Base-by-base conservation (phyloP, 2,888 invertebrate species). In the Meganola albula region DNA sequence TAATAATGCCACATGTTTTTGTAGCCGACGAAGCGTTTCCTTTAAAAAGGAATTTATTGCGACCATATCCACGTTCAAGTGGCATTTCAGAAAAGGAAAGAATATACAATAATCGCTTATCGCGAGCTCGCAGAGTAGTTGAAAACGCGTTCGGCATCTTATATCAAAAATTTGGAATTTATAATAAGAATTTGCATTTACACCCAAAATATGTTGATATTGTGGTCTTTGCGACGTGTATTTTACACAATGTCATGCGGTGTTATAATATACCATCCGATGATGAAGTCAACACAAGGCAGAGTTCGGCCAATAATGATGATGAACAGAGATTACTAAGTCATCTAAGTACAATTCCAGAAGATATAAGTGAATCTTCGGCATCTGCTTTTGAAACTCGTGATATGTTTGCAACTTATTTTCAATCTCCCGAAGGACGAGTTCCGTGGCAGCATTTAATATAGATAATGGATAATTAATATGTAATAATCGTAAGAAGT, bases 191-290 rank as follows among this genome's bases (percentile, higher is more conserved):
- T 36, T 40, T 44, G 34, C 43, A 44, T 24, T 38, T 28, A 34
- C 40, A 44, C 46, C 37, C 46, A 38, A 38, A 40, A 34, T 40
- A 34, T 44, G 45, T 46, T 32, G 48, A 46, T 40, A 44, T 34
- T 35, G 43, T 48, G 37, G 36, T 48, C 40, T 42, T 45, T 46
- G 40, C 48, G 38, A 44, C 41, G 35, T 44, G 44, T 31, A 44
- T 41, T 41, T 44, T 41, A 44, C 41, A 38, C 37, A 44, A 44
- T 12, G 41, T 44, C 37, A 44, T 37, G 40, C 37, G 40, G 34
- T 41, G 37, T 35, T 44, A 44, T 44, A 37, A 44, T 34, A 44
- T 44, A n/a, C n/a, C n/a, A n/a, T n/a, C n/a, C n/a, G 29, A 23
- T 29, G 29, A 29, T 27, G 27, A 27, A 29, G 23, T 29, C 29